Base-by-base conservation (phyloP, 1,140 invertebrate species). In the Psix sp. region DNA sequence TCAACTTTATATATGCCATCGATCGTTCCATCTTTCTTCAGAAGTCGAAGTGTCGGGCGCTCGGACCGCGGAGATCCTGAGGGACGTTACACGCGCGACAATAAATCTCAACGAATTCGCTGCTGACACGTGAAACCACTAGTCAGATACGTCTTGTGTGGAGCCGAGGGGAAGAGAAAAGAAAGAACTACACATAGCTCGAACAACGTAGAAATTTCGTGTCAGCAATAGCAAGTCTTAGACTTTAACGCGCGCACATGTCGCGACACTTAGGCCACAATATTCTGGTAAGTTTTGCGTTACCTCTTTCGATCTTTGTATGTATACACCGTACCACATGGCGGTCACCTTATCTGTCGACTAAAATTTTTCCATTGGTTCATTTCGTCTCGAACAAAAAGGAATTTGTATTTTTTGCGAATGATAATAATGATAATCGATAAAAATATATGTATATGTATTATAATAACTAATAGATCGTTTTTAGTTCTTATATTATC, bases 181-280 rank as follows among this genome's bases (percentile, higher is more conserved):
- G 40, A 13, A 15, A 1, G 20, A 38, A 71, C 14, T 18, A n/a
- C 15, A 49, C 45, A 51, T 49, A 65, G 5, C 11, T 33, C 5
- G 57, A 70, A 56, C 73, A 66, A 73, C 65, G 54, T 39, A 48
- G 56, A 63, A 78, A 71, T 67, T 67, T 9, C 36, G 38, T 54
- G 74, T 78, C 73, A 78, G 77, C 70, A 76, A 35, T 36, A 56
- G 40, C 31, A n/a, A n/a, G n/a, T n/a, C n/a, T n/a, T n/a, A n/a
- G n/a, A n/a, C n/a, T n/a, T n/a, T n/a, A n/a, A n/a, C n/a, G 54
- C 46, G 21, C 33, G 6, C 13, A 35, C 48, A 17, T 20, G 26
- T 29, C n/a, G 7, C 26, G 26, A 29, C n/a, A n/a, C n/a, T n/a
- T 29, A 10, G 9, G 21, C 21, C n/a, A 29, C 26, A n/a, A n/a